A percentile compares a stretch with the other conserved stretches of the same genome.
These are phyloP conservation scores for Platygyra sinensis DNA, from an alignment of 64 coral and sea anemone species.

Conservation along the genomic window DNA sequence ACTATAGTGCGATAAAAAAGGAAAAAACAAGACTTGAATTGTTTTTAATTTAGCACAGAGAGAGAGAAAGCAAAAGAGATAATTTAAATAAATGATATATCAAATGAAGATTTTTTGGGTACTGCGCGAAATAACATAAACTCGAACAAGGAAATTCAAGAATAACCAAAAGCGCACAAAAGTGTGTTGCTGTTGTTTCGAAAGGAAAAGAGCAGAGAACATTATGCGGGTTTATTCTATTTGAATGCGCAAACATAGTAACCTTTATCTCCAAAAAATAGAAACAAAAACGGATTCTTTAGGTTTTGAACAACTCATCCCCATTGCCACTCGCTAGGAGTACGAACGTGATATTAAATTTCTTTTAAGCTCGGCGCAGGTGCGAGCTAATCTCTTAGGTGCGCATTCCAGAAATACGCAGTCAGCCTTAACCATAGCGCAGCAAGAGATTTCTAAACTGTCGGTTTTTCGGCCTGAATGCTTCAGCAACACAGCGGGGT, in stretches of 20 bases:
- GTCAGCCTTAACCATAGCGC: constrained; percentile 13
- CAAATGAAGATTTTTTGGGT: not conserved
- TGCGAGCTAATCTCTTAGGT: not conserved
- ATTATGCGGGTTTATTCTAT: not conserved
- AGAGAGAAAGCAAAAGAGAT: not conserved
- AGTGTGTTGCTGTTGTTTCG: not conserved
- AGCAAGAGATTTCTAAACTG: constrained; percentile 14
- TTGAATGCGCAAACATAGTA: not conserved
- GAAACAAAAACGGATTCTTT: not conserved
- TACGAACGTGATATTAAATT: constrained; percentile 20
- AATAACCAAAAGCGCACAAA: not conserved
- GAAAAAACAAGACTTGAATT: not conserved
- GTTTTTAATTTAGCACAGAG: not conserved
- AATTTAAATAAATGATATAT: constrained; percentile 1
- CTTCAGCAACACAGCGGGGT: constrained; percentile 42
- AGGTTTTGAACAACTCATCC: not conserved
- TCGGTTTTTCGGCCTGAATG: not conserved
- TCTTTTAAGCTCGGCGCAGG: constrained; percentile 13
- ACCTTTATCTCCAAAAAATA: not conserved
- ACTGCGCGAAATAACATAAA: not conserved
- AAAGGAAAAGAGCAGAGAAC: not conserved
- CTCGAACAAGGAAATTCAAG: not conserved
- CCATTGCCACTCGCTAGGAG: constrained; percentile 13
- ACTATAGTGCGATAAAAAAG: not conserved
- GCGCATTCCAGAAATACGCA: constrained; percentile 35